Evolutionary conservation across 2,113 vertebrate genomes (phyloP), one percentile per base, ranked within the genome.

Genomic region (Thomomys bottae): DNA sequence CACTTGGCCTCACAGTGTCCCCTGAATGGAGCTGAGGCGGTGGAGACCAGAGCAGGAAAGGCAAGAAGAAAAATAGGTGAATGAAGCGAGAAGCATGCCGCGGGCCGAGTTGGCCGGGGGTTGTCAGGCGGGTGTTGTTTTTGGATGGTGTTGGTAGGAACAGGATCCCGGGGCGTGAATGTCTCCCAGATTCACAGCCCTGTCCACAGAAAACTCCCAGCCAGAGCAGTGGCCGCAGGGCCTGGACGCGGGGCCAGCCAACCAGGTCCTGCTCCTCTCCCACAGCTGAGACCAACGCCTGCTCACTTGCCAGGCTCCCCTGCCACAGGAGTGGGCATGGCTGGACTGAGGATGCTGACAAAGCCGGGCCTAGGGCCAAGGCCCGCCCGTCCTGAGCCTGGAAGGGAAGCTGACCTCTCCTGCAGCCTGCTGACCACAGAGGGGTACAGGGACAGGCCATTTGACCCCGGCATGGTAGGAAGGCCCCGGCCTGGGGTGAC

Each of bases 71-170:
- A 90, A 96, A 83, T 83, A 81, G 87, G 72, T 81, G 92, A 95
- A 93, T 94, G 91, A 95, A 95, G 90, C 84, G 85, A 89, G 92
- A 96, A 95, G 84, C 90, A 40, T 95, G 96, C 96, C 85, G 88
- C 95, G 90, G 92, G 95, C 95, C 95, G 96, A 67, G 94, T 96
- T 96, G 95, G 36, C 94, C 78, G 95, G 87, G 3, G 9, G 87
- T 89, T 49, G 88, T 95, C 93, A 94, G 88, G 45, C 15, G 30
- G 32, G 24, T 96, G 87, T 96, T 97, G 85, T 88, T 97, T 96
- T 97, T 97, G 96, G 97, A 96, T n/a, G n/a, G n/a, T n/a, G n/a
- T n/a, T n/a, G 11, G 94, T 84, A 94, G 95, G 91, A 96, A 73
- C 84, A 94, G 77, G 95, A 12, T 90, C 10, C n/a, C n/a, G n/a